Evolutionary conservation across 2,888 invertebrate species (phyloP), one percentile per base, ranked within the genome.

Genomic region (Aphodius sticticus): DNA sequence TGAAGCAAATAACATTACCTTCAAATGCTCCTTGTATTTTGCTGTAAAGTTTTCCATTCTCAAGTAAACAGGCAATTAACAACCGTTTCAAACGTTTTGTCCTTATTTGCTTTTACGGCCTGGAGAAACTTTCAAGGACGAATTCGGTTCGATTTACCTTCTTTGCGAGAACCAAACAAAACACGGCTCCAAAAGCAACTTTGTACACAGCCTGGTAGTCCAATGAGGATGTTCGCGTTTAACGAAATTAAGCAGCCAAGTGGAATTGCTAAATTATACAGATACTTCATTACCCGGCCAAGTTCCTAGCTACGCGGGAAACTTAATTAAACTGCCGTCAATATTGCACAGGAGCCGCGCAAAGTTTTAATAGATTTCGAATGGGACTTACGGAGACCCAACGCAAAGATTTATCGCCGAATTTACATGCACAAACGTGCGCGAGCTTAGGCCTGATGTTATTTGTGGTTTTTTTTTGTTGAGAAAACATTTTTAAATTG

Each of bases 291-390:
- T 53, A 53, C 53, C 53, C 53, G 12, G 53, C 9, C 53, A 53
- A 53, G 53, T 53, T 53, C 53, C 53, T 26, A 26, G 26, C 26
- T 53, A 53, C n/a, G 53, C 53, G 53, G 53, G 69, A 69, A 78
- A 78, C 78, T 78, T 78, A 78, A 78, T 78, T 78, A 78, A 78
- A 75, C 69, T 72, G 36, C 37, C 74, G 69, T 70, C 69, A 36
- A 75, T 78, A 78, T 37, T 78, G 74, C 78, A 2, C 53, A 53
- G 53, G 53, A 69, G 36, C 78, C 69, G 7, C 69, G 74, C 75
- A 74, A 78, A 78, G 75, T 78, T 78, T 78, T 78, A 78, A 78
- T 78, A 78, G 78, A 78, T 78, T 78, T 75, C 78, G 53, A 53
- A 53, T 53, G 53, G 53, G 53, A 12, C 53, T 53, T 12, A 7